Evolutionary conservation across 2,888 invertebrate species (phyloP).

Genomic region (Siphlonurus alternatus): DNA sequence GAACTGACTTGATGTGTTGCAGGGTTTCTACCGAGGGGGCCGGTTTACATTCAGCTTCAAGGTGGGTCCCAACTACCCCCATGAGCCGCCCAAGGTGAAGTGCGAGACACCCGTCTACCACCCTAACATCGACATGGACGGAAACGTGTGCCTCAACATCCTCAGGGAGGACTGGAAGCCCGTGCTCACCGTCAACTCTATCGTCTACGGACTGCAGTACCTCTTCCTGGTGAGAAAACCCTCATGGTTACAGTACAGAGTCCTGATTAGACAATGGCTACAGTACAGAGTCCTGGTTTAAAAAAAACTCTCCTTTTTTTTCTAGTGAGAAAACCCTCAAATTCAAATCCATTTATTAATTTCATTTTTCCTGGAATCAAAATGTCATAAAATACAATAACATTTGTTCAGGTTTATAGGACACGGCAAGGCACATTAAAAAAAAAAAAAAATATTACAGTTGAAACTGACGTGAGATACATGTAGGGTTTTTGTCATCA

Average conservation of each 20-base stretch:
- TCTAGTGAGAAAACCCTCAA: background rate
- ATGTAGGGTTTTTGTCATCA: no score
- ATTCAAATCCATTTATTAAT: no score
- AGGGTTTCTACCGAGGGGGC: conserved; percentile 89
- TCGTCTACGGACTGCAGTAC: conserved; percentile 95
- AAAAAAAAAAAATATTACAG: no score
- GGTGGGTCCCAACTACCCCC: conserved; percentile 94
- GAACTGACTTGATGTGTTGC: no score
- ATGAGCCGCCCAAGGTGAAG: conserved; percentile 96
- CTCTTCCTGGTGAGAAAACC: conserved; percentile 62
- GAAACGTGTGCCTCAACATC: conserved; percentile 95
- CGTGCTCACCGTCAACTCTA: conserved; percentile 91
- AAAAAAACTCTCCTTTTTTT: background rate
- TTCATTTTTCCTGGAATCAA: no score
- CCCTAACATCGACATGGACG: conserved; percentile 95
- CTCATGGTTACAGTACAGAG: no score
- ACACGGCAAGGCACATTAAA: no score
- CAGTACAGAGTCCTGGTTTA: no score
- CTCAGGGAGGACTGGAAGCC: conserved; percentile 98
- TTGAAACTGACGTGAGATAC: no score
- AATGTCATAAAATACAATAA: no score
- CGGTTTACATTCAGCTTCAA: conserved; percentile 93
- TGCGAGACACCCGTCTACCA: conserved; percentile 96
- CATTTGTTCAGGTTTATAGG: no score
- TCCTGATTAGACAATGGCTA: no score